A percentile compares a stretch with the other conserved stretches of the same genome.
phyloP scores from a whole-genome alignment of 1,140 invertebrate species.

The Physella acuta region DNA sequence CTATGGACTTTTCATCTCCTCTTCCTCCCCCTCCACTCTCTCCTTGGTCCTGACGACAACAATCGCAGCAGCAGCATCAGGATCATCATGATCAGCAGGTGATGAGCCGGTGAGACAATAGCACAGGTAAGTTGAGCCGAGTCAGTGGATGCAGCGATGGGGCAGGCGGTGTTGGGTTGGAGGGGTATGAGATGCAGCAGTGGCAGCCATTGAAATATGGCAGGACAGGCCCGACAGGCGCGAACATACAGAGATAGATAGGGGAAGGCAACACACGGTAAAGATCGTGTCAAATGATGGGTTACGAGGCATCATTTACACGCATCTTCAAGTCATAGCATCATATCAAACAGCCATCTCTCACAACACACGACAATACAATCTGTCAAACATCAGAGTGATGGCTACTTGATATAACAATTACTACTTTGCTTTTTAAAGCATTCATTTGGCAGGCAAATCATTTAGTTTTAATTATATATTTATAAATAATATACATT shows the following conservation, averaged over 20 bases:
- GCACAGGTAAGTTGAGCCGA: slow-evolving; percentile 19
- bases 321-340: slow-evolving; percentile 21
- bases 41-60: slow-evolving; percentile 26
- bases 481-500: no score
- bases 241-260: slow-evolving; percentile 40
- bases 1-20: slow-evolving; percentile 44
- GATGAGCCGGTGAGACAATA: no score
- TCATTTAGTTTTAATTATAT: no score
- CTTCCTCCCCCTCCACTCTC: slow-evolving; percentile 39
- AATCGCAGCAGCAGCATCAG: slow-evolving; percentile 15
- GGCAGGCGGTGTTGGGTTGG: slow-evolving; percentile 18
- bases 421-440: no score
- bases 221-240: slow-evolving; percentile 30
- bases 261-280: slow-evolving; percentile 39
- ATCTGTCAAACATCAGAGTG: neutral
- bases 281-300: slow-evolving; percentile 38
- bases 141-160: neutral
- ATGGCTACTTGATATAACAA: neutral
- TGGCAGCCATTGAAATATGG: slow-evolving; percentile 31
- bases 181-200: slow-evolving; percentile 29
- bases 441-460: no score
- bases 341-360: no score
- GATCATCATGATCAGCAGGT: slow-evolving; percentile 7
- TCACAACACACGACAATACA: slow-evolving; percentile 13
- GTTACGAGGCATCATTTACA: slow-evolving; percentile 26